Conservation (phyloP, 2,888 invertebrate genomes). For the Odontocolon sp. region DNA sequence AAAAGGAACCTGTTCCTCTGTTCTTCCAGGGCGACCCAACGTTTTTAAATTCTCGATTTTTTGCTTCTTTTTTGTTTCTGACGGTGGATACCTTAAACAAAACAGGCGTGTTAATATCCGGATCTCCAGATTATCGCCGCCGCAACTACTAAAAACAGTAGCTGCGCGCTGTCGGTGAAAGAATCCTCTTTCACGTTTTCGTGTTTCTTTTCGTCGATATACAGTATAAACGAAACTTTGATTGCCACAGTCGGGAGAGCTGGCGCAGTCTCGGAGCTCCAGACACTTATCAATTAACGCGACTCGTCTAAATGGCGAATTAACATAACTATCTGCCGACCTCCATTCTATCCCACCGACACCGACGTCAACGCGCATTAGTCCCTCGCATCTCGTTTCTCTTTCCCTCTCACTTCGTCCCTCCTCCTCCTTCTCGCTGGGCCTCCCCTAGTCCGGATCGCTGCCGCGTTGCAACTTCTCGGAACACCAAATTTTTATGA, state of each 20-base stretch:
- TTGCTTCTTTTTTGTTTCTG: conserved; percentile 20
- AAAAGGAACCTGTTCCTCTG: conserved; percentile 12
- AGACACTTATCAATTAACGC: conserved; percentile 68
- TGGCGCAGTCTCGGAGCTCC: conserved; percentile 57
- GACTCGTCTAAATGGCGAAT: conserved; percentile 67
- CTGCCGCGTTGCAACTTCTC: conserved; percentile 18
- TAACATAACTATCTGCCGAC: conserved; percentile 69
- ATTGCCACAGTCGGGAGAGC: conserved; percentile 47
- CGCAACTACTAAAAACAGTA: conserved; percentile 44
- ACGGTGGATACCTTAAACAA: conserved; percentile 6
- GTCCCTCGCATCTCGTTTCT: conserved; percentile 13
- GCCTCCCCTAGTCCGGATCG: no score
- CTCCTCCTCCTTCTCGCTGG: no score
- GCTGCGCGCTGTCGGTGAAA: conserved; percentile 32
- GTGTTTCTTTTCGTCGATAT: conserved; percentile 8
- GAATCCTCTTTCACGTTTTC: background rate
- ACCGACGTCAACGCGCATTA: conserved; percentile 26
- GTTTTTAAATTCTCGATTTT: conserved; percentile 31
- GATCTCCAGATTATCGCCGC: conserved; percentile 40
- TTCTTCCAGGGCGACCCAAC: conserved; percentile 14
- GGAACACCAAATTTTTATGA: conserved; percentile 42
- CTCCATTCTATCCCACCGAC: conserved; percentile 60
- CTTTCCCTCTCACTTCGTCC: conserved; percentile 51
- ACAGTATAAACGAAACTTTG: conserved; percentile 65
- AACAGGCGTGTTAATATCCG: conserved; percentile 46